phyloP scores from a whole-genome alignment of 2,797 vertebrate genomes.

The Acanthis flammea region DNA sequence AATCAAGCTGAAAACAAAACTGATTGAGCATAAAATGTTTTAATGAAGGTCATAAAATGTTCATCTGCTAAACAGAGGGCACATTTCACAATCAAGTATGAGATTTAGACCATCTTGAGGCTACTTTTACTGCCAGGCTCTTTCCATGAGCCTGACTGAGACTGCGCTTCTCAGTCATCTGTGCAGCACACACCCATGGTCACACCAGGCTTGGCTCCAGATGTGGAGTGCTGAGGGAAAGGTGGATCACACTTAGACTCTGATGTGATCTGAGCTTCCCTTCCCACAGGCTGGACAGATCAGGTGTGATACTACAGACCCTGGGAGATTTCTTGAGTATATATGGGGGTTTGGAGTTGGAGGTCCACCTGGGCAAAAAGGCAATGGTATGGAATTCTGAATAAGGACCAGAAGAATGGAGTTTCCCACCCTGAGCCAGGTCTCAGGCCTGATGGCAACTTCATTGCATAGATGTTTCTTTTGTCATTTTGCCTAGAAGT shows the following conservation, averaged over 20 bases:
- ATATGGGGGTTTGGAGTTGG: not conserved
- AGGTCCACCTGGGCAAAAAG: not conserved
- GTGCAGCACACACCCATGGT: fast-evolving
- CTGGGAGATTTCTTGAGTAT: not conserved
- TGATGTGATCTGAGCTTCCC: not conserved
- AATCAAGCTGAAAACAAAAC: not conserved
- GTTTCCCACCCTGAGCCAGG: fast-evolving
- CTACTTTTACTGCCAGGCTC: not conserved
- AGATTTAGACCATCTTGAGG: not conserved
- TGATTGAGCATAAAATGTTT: not conserved
- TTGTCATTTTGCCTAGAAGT: not conserved
- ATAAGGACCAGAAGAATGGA: not conserved
- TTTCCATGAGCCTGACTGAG: not conserved
- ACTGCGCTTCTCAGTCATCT: not conserved
- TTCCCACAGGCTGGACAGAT: not conserved
- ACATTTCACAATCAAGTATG: not conserved
- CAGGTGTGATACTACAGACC: not conserved
- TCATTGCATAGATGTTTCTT: not conserved
- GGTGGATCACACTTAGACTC: not conserved
- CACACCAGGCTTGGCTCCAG: not conserved
- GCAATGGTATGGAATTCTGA: not conserved
- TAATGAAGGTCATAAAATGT: not conserved
- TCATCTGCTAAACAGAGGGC: not conserved
- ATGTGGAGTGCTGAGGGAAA: not conserved
- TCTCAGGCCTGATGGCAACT: not conserved